Conservation (phyloP, 2,113 vertebrate genomes). For the Caracal caracal region DNA sequence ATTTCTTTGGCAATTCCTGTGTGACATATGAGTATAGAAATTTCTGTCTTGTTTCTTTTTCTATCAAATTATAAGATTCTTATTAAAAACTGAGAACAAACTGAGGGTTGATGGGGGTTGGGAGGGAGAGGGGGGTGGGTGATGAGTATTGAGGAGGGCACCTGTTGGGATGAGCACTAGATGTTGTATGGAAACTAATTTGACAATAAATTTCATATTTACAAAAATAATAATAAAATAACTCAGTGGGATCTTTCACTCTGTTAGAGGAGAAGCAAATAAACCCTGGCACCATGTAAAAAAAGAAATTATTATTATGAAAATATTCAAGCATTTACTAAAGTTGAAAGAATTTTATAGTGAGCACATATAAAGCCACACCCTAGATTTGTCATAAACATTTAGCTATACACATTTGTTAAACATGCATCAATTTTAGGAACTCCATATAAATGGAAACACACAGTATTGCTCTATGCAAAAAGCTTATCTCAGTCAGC, state of each 20-base stretch:
- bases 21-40: neutral
- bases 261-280: no score
- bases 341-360: neutral
- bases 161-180: no score
- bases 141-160: no score
- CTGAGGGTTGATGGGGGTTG: no score
- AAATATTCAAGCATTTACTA: neutral
- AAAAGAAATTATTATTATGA: no score
- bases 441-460: neutral
- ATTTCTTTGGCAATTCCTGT: neutral
- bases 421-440: neutral
- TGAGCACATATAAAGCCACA: neutral
- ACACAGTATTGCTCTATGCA: neutral
- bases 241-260: no score
- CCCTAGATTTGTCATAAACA: neutral
- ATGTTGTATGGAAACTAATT: no score
- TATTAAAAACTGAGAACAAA: no score
- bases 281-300: no score
- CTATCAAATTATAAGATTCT: neutral
- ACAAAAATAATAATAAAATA: no score
- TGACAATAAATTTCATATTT: no score
- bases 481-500: neutral
- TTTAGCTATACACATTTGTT: neutral
- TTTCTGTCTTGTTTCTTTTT: neutral
- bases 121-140: no score